phyloP scores from a whole-genome alignment of 2,888 invertebrate genomes.

The Osmoderma eremita region DNA sequence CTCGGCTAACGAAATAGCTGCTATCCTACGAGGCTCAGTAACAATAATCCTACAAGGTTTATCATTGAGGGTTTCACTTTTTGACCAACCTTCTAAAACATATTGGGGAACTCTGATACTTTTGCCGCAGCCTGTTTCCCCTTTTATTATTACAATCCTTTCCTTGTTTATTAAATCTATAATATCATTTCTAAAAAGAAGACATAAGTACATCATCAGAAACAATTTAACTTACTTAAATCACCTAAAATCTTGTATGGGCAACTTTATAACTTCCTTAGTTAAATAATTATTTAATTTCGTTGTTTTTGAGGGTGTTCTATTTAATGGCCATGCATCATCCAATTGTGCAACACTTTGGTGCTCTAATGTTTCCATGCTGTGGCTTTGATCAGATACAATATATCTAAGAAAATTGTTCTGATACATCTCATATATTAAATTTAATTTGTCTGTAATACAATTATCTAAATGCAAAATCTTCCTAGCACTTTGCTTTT shows the following conservation, averaged over 20 bases:
- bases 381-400: conserved; percentile 12
- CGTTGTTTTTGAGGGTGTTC: conserved; percentile 46
- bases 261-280: conserved; percentile 57
- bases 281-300: conserved; percentile 51
- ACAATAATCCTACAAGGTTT: conserved; percentile 69
- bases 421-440: conserved; percentile 57
- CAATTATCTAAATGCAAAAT: conserved; percentile 47
- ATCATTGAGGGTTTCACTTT: conserved; percentile 56
- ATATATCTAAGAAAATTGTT: conserved; percentile 51
- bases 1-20: conserved; percentile 74
- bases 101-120: conserved; percentile 77
- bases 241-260: conserved; percentile 61
- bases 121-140: conserved; percentile 80
- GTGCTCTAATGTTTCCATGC: conserved; percentile 24
- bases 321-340: conserved; percentile 34
- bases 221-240: conserved; percentile 46
- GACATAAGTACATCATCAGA: conserved; percentile 4
- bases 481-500: conserved; percentile 58
- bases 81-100: conserved; percentile 67
- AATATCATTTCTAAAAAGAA: conserved; percentile 63
- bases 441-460: conserved; percentile 61
- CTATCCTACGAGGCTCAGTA: conserved; percentile 75
- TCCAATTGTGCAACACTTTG: conserved; percentile 39
- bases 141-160: conserved; percentile 71
- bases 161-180: conserved; percentile 65